These are phyloP conservation scores for Drosophila kanekoi DNA, from an alignment of 2,888 invertebrate genomes.

Conservation along the genomic window DNA sequence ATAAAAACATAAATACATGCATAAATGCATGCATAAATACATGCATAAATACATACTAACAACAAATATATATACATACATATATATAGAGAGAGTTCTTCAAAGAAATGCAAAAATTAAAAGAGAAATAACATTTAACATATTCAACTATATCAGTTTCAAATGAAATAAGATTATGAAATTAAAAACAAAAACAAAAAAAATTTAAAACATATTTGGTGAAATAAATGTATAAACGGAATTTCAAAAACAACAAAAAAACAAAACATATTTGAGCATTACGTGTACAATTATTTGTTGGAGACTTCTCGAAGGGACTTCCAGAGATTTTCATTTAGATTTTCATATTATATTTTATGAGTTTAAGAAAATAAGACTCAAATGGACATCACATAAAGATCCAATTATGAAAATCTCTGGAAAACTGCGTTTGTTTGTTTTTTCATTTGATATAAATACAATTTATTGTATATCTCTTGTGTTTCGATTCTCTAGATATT, in stretches of 20 bases:
- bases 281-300: conserved; percentile 6
- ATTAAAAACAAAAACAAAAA: conserved; percentile 39
- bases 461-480: conserved; percentile 3
- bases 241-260: conserved; percentile 63
- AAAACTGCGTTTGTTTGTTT: neutral
- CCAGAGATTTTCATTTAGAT: neutral
- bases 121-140: conserved; percentile 45
- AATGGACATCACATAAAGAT: no score
- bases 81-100: conserved; percentile 54
- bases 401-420: neutral
- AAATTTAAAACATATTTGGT: conserved; percentile 73
- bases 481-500: conserved; percentile 40
- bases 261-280: neutral
- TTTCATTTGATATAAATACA: neutral
- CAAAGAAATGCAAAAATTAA: conserved; percentile 52
- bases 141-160: conserved; percentile 79
- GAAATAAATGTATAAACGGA: conserved; percentile 84
- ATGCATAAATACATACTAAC: conserved; percentile 46
- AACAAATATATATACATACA: conserved; percentile 37
- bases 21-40: no score
- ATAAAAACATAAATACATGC: conserved; percentile 29
- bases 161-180: conserved; percentile 49
- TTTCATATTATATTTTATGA: neutral
- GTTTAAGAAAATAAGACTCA: no score
- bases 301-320: neutral